Conservation (phyloP, 2,888 invertebrate genomes). For the Idaea aversata region DNA sequence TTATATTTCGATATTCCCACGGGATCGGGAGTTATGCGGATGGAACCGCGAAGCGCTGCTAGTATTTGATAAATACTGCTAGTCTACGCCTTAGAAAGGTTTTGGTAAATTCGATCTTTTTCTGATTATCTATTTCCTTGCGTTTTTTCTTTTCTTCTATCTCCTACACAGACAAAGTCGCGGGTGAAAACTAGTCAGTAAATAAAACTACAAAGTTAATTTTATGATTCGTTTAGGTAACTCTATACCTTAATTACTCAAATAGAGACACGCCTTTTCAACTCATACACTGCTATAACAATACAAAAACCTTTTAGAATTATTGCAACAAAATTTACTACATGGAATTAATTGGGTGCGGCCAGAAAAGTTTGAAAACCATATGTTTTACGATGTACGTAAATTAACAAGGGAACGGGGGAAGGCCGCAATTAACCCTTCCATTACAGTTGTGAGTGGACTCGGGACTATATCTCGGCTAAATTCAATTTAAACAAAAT, state of each 20-base stretch:
- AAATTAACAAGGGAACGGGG: neutral
- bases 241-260: neutral
- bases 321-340: slow-evolving; percentile 13
- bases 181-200: neutral
- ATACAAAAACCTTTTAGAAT: slow-evolving; percentile 14
- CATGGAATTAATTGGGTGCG: slow-evolving; percentile 13
- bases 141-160: no score
- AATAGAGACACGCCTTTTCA: neutral
- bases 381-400: neutral
- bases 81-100: no score
- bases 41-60: no score
- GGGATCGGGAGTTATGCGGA: no score
- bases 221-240: neutral
- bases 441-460: neutral
- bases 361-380: slow-evolving; percentile 9
- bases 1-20: no score
- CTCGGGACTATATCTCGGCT: neutral
- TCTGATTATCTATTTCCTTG: no score
- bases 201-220: neutral
- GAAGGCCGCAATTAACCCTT: neutral
- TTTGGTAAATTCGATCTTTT: no score
- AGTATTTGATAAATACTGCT: no score
- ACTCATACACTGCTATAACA: neutral
- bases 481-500: neutral
- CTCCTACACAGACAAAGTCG: no score